Evolutionary conservation across 1,140 invertebrate species (phyloP), one percentile per base, ranked within the genome.

Genomic region (Physella acuta): DNA sequence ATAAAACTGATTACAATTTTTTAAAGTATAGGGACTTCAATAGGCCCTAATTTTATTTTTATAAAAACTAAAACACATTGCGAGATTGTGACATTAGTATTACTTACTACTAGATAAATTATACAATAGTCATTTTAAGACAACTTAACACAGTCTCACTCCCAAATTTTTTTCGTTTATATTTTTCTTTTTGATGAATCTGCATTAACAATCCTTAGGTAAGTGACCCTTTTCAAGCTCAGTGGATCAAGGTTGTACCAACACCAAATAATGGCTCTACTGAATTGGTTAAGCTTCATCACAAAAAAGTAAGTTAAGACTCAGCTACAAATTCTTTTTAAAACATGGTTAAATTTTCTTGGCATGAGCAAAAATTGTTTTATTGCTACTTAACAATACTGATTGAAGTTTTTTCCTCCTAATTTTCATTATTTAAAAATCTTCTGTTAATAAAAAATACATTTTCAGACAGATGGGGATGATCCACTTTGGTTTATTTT

Each of bases 251-350:
- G 89, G 96, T 99, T 66, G 90, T 96, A 17, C 97, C 97, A 44
- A 97, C 94, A 28, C 90, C 93, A 11, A 99, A 99, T 81, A 99
- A 99, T 90, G 97, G 97, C 66, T 95, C 92, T 76, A 90, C 95
- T 34, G 97, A 99, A 87, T 87, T 99, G 66, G 94, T 99, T 2
- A 88, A 85, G 71, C 85, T 99, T n/a, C 87, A 91, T 72, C 79
- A 81, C 71, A 76, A 81, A 53, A 84, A 82, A 73, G 85, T 87
- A 36, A 33, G 63, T 8, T 60, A n/a, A n/a, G n/a, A n/a, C n/a
- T n/a, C n/a, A n/a, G n/a, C n/a, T n/a, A n/a, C n/a, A n/a, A n/a
- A n/a, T n/a, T n/a, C n/a, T n/a, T n/a, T n/a, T n/a, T n/a, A n/a
- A n/a, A n/a, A n/a, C n/a, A n/a, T n/a, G n/a, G n/a, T n/a, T n/a